phyloP scores from a whole-genome alignment of 1,140 invertebrate species.

The Meloidogyne exigua region DNA sequence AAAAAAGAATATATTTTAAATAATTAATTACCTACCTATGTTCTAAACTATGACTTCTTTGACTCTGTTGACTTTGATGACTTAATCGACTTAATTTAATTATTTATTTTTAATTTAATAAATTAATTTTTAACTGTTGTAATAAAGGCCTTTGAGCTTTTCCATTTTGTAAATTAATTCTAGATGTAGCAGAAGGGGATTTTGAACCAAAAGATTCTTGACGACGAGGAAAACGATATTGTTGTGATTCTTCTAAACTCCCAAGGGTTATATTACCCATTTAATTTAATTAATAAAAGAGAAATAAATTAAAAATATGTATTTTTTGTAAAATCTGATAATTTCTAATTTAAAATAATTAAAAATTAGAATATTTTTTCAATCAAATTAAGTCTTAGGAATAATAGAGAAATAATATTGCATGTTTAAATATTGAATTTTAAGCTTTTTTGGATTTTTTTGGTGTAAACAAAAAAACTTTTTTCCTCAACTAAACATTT shows the following conservation, averaged over 20 bases:
- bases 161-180: not conserved
- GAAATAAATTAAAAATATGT: too few species aligned
- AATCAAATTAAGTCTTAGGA: too few species aligned
- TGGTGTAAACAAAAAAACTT: too few species aligned
- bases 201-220: slow-evolving; percentile 41
- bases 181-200: slow-evolving; percentile 11
- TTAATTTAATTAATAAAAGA: not conserved
- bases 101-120: not conserved
- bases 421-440: not conserved
- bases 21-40: slow-evolving; percentile 14
- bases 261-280: slow-evolving; percentile 14
- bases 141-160: not conserved
- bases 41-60: slow-evolving; percentile 37
- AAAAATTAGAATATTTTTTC: too few species aligned
- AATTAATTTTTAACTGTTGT: not conserved
- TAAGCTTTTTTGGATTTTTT: not conserved
- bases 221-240: slow-evolving; percentile 35
- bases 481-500: too few species aligned
- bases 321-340: too few species aligned
- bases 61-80: slow-evolving; percentile 2
- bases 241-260: not conserved
- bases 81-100: not conserved
- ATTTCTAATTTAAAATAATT: too few species aligned
- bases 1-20: not conserved
- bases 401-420: too few species aligned